These are phyloP conservation scores for Brachionus rotundiformis DNA, from an alignment of 1,140 invertebrate species.

Conservation along the genomic window DNA sequence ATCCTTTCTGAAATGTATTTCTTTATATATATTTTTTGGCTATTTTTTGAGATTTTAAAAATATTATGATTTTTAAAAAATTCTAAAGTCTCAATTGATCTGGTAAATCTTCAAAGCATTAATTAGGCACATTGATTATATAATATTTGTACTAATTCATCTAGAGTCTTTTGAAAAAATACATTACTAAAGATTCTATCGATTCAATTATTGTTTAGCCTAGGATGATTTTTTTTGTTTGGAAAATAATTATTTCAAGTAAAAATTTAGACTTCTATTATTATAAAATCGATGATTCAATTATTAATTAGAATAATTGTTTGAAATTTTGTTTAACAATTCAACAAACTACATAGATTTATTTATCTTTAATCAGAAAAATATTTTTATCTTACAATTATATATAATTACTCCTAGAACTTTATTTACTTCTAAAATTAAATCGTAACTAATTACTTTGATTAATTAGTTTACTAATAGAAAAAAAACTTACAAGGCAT, in stretches of 20 bases:
- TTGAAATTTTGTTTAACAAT: too few species aligned
- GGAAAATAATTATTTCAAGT: neutral
- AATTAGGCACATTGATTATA: too few species aligned
- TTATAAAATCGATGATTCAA: neutral
- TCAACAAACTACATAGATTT: neutral
- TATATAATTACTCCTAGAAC: neutral
- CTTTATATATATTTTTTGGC: too few species aligned
- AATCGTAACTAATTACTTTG: too few species aligned
- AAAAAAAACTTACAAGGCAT: too few species aligned
- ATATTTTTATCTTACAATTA: neutral
- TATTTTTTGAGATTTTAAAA: too few species aligned
- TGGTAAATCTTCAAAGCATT: too few species aligned
- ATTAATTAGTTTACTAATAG: too few species aligned
- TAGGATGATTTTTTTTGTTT: neutral
- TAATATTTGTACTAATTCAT: neutral
- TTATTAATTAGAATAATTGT: neutral
- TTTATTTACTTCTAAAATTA: neutral
- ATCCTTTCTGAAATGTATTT: too few species aligned
- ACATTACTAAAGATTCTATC: neutral
- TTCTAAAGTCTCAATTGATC: too few species aligned
- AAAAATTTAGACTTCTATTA: neutral
- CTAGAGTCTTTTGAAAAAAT: neutral
- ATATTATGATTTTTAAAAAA: too few species aligned
- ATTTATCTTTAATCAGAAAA: neutral
- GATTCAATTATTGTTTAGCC: neutral